phyloP scores from a whole-genome alignment of 2,797 vertebrate species.

The Taenioides sp. region DNA sequence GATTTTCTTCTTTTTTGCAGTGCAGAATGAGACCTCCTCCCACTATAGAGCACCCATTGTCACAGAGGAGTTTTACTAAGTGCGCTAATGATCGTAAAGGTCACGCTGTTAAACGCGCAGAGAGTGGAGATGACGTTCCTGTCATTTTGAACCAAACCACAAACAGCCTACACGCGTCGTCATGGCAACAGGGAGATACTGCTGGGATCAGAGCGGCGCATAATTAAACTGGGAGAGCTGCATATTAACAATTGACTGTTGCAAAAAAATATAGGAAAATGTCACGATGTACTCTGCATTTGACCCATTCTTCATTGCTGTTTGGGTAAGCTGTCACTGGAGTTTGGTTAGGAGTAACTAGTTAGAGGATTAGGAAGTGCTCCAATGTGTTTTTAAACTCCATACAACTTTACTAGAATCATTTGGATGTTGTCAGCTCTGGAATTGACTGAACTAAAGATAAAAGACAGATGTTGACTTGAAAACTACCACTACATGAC shows the following conservation, averaged over 20 bases:
- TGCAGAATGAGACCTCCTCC: conserved; percentile 9
- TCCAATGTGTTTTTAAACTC: no score
- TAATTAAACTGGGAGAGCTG: background rate
- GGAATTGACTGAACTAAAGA: no score
- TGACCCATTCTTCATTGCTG: no score
- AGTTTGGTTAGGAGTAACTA: no score
- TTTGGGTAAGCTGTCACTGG: no score
- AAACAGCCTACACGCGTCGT: background rate
- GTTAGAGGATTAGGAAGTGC: background rate
- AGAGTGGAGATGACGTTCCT: background rate
- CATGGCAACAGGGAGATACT: conserved; percentile 3
- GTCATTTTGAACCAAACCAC: conserved; percentile 3
- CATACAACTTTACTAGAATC: no score
- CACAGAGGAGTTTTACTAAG: background rate
- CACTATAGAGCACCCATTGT: background rate
- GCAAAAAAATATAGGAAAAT: background rate
- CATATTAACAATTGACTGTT: background rate
- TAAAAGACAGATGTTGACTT: no score
- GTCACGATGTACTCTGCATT: background rate
- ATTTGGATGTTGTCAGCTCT: no score
- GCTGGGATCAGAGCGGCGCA: background rate
- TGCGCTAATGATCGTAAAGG: conserved; percentile 11
- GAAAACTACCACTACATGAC: no score
- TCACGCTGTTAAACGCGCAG: background rate
- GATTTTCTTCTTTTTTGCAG: background rate